Base-by-base conservation (phyloP, 1,140 invertebrate genomes). In the Drosophila funebris region DNA sequence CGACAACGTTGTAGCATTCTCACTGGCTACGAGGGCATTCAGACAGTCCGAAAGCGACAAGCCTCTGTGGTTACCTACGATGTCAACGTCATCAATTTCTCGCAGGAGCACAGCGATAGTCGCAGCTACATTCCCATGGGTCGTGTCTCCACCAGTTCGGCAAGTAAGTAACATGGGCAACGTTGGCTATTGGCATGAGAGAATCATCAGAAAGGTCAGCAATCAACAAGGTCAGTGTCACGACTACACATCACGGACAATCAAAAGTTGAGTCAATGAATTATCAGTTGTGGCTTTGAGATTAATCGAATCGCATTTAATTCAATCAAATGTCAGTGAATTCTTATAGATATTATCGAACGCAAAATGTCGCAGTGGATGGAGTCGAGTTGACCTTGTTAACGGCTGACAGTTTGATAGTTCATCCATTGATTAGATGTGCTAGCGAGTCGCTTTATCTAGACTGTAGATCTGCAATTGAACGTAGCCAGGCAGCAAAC, bases 81-180 rank as follows among this genome's bases (percentile, higher is more conserved):
- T 50, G 91, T 92, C 6, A 92, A 92, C 74, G 91, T 92, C 75
- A 92, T 92, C 39, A 91, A 92, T 69, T 92, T 92, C 62, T 83
- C 91, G 54, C 88, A 91, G 70, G 91, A 91, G 27, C 78, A 88
- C 43, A 83, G 85, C 56, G 90, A 90, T 62, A 87, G 85, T 88
- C 91, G 73, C 62, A 93, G 79, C 81, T 92, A 80, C 57, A 90
- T 90, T 57, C 90, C 90, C 31, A 87, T 91, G 84, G 90, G 85
- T n/a, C 81, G 90, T 8, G 90, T 90, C 24, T 92, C 91, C 70
- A 92, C 90, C 57, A 91, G 89, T 63, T 92, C 91, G 14, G 85
- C 90, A 84, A 92, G 91, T 92, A 83, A 91, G 91, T 92, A 72
- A 22, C 41, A 24, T 14, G n/a, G 14, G 14, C 18, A 27, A 31